Evolutionary conservation across 2,113 vertebrate species (phyloP).

Genomic region (Rhineura floridana): DNA sequence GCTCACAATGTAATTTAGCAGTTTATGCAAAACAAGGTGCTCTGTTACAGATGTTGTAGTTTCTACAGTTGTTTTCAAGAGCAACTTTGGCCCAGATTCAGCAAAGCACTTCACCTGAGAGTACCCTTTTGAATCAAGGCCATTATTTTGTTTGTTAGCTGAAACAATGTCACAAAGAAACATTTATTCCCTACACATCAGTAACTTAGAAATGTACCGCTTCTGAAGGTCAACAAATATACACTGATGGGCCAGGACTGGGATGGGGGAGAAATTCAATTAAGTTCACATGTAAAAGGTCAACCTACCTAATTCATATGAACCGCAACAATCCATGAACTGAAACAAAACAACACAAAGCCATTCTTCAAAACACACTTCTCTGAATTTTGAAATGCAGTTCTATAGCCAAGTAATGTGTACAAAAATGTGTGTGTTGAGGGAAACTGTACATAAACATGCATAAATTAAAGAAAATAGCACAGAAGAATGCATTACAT

Average conservation of each 20-base stretch:
- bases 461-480: no score
- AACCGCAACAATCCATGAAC: no score
- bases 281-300: no score
- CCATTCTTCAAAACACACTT: no score
- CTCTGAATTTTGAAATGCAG: no score
- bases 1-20: fast-evolving
- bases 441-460: no score
- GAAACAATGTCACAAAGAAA: neutral
- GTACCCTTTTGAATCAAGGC: neutral
- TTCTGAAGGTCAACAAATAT: neutral
- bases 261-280: no score
- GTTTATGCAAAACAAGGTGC: conserved; percentile 20
- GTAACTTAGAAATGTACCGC: neutral
- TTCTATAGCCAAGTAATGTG: no score
- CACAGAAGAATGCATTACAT: no score
- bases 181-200: neutral
- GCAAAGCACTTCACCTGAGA: neutral
- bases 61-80: neutral
- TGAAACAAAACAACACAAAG: no score
- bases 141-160: neutral
- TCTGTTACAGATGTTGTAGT: neutral
- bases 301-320: no score
- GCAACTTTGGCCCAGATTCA: neutral
- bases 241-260: neutral
- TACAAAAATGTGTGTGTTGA: no score